phyloP scores from a whole-genome alignment of 2,797 vertebrate genomes.

The Eulemur albifrons region DNA sequence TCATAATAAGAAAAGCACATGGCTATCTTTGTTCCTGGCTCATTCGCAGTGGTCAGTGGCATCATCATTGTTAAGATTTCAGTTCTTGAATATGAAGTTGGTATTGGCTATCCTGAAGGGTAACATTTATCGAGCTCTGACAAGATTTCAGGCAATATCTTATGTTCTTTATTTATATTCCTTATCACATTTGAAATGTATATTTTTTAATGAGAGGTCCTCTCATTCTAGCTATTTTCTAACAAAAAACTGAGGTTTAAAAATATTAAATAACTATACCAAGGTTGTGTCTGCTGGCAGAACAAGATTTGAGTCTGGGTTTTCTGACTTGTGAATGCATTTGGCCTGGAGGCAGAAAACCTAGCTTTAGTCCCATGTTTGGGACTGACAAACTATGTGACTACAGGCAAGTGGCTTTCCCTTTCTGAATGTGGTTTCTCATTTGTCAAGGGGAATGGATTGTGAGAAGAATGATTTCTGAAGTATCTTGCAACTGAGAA shows the following conservation, averaged over 20 bases:
- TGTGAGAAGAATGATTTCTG: constrained; percentile 29
- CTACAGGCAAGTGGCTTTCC: background rate
- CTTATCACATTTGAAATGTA: background rate
- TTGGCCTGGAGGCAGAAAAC: background rate
- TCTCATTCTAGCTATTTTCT: background rate
- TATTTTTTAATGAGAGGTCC: background rate
- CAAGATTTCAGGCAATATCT: background rate
- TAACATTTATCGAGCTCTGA: background rate
- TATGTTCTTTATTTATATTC: background rate
- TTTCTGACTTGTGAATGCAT: background rate
- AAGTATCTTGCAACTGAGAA: background rate
- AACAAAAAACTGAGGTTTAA: background rate
- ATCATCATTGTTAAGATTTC: background rate
- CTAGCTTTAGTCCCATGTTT: background rate
- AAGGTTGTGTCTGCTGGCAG: background rate
- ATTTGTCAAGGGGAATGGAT: background rate
- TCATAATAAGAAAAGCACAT: background rate
- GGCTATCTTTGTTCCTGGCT: background rate
- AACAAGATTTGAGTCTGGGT: background rate
- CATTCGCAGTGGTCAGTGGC: background rate
- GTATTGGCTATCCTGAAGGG: background rate
- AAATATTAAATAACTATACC: background rate
- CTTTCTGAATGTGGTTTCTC: constrained; percentile 1
- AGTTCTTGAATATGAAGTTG: background rate
- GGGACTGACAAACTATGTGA: background rate